Evolutionary conservation across 2,888 invertebrate species (phyloP), one percentile per base, ranked within the genome.

Genomic region (Linyphia triangularis): DNA sequence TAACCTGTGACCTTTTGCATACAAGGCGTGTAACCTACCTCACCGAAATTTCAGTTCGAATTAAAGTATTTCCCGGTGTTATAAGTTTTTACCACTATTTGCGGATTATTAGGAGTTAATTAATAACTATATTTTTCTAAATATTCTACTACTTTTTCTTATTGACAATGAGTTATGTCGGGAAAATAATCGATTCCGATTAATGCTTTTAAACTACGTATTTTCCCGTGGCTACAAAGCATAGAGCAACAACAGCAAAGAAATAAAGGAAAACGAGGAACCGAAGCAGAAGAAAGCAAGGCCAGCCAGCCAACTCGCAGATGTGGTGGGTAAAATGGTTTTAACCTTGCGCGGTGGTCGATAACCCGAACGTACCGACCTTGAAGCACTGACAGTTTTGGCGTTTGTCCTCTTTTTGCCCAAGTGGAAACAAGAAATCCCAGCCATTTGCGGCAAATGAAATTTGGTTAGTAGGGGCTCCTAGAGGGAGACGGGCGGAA

Each of bases 271-370:
- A 51, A 33, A 51, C 13, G 16, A n/a, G 26, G 16, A 43, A 51
- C 24, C 37, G 37, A 33, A 40, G 51, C 70, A 43, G 67, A 28
- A 30, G 19, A 16, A 10, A 75, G 43, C 57, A 72, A 72, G 82
- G 70, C 82, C 72, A 72, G 30, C 37, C 28, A 72, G 43, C 33
- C 69, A 30, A 19, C 63, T 22, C 43, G 24, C 37, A 9, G 2
- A 40, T 51, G 57, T 77, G 84, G 84, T 67, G 67, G 51, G 84
- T 59, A 84, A 78, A 77, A 84, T 65, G 30, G 40, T 85, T 51
- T 78, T 85, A 85, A 85, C 85, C 78, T 85, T 77, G 77, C 70
- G 43, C 70, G 28, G 69, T 85, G 85, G 85, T 85, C 85, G 75
- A 77, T 85, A 69, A 85, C 85, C 85, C 85, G 85, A 77, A 69